These are phyloP conservation scores for Chromobotia macracanthus DNA, from an alignment of 2,797 vertebrate genomes.

Conservation along the genomic window DNA sequence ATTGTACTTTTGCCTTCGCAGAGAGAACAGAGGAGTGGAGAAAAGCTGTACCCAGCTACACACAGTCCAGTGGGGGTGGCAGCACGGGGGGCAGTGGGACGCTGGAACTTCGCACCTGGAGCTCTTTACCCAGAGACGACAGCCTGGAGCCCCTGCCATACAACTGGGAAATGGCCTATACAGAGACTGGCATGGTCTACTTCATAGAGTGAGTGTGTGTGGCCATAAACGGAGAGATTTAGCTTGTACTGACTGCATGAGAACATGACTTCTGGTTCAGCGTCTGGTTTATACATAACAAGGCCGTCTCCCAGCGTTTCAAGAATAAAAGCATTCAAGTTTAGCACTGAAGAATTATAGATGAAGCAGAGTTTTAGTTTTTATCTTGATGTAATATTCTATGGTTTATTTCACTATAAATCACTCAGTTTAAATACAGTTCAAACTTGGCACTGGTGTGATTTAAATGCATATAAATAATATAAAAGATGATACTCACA, in stretches of 20 bases:
- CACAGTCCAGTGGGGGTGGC: slow-evolving; percentile 77
- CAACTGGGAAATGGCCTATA: slow-evolving; percentile 99
- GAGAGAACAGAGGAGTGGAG: slow-evolving; percentile 81
- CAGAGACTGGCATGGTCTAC: slow-evolving; percentile 96
- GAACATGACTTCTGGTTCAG: neutral
- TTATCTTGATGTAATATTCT: neutral
- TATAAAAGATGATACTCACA: too few relatives aligned
- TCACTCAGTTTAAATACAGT: neutral
- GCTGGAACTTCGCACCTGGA: slow-evolving; percentile 87
- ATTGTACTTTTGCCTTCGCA: slow-evolving; percentile 50
- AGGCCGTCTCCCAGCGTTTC: neutral
- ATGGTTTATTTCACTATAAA: neutral
- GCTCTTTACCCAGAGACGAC: slow-evolving; percentile 87
- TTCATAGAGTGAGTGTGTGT: slow-evolving; percentile 93
- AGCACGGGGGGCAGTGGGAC: slow-evolving; percentile 63
- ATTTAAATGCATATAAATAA: too few relatives aligned
- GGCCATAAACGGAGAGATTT: neutral
- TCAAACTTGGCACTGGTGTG: too few relatives aligned
- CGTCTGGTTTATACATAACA: neutral
- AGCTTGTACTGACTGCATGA: neutral
- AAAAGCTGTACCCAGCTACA: slow-evolving; percentile 94
- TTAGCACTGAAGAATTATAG: neutral
- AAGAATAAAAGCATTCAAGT: neutral
- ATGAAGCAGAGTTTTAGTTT: neutral
- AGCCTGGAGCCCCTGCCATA: slow-evolving; percentile 90